Conservation (phyloP, 2,113 vertebrate species). For the Calonectris borealis region DNA sequence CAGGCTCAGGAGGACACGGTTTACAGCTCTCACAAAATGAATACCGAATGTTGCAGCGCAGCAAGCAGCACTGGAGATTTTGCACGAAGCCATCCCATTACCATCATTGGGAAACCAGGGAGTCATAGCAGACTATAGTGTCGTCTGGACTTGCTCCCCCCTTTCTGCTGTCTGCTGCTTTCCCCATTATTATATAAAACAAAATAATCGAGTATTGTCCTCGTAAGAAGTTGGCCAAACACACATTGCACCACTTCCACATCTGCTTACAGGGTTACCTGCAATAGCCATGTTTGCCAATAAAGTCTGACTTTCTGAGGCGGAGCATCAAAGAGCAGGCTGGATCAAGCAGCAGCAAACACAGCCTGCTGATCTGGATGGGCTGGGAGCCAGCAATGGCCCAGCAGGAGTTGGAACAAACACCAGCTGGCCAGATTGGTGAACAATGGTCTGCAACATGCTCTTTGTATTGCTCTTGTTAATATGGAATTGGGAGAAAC, state of each 20-base stretch:
- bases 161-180: neutral
- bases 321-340: neutral
- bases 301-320: neutral
- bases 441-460: neutral
- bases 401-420: neutral
- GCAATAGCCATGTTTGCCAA: neutral
- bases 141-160: neutral
- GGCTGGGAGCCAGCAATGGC: neutral
- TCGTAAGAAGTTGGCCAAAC: neutral
- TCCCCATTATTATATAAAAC: neutral
- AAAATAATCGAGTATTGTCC: neutral
- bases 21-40: neutral
- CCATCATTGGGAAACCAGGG: neutral
- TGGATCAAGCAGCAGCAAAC: neutral
- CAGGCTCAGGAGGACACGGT: neutral
- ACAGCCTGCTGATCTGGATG: neutral
- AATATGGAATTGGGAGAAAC: neutral
- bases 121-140: neutral
- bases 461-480: neutral
- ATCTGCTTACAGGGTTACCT: slow-evolving; percentile 8
- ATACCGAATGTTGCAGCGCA: fast-evolving
- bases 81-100: neutral
- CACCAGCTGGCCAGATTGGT: neutral
- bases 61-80: neutral
- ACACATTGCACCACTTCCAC: neutral